A percentile compares a stretch with the other conserved stretches of the same genome.
Evolutionary conservation across 2,888 invertebrate genomes (phyloP).

Genomic region (Clusia tigrina): DNA sequence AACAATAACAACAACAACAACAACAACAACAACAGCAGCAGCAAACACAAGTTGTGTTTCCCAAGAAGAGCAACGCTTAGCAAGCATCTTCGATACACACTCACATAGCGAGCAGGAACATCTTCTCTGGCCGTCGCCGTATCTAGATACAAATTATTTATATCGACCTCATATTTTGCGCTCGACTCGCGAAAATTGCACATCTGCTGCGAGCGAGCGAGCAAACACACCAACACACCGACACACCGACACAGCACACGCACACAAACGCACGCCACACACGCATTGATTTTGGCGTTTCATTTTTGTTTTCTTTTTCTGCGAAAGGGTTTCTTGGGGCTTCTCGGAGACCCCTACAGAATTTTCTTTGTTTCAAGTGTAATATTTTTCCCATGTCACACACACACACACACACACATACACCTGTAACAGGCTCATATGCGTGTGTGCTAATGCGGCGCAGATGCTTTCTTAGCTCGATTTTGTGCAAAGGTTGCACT

Average conservation of each 20-base stretch:
- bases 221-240: slow-evolving; percentile 9
- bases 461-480: not conserved
- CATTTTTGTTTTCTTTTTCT: not conserved
- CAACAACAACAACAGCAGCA: slow-evolving; percentile 9
- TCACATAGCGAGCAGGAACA: not conserved
- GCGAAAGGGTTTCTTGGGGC: not conserved
- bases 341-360: not conserved
- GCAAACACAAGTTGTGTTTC: slow-evolving; percentile 2
- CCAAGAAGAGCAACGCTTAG: slow-evolving; percentile 8
- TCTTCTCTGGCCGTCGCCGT: slow-evolving; percentile 18
- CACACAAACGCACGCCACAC: slow-evolving; percentile 4
- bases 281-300: not conserved
- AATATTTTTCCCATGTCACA: not conserved
- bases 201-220: slow-evolving; percentile 8
- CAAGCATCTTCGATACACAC: slow-evolving; percentile 6
- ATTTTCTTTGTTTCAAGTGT: slow-evolving; percentile 11
- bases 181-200: slow-evolving; percentile 12
- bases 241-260: slow-evolving; percentile 26
- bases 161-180: slow-evolving; percentile 57
- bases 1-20: not conserved
- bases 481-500: not conserved
- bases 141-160: slow-evolving; percentile 60
- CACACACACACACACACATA: not conserved
- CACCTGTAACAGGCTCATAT: not conserved
- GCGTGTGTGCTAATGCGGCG: slow-evolving; percentile 9